phyloP scores from a whole-genome alignment of 2,113 vertebrate species.

The Xenopus borealis region DNA sequence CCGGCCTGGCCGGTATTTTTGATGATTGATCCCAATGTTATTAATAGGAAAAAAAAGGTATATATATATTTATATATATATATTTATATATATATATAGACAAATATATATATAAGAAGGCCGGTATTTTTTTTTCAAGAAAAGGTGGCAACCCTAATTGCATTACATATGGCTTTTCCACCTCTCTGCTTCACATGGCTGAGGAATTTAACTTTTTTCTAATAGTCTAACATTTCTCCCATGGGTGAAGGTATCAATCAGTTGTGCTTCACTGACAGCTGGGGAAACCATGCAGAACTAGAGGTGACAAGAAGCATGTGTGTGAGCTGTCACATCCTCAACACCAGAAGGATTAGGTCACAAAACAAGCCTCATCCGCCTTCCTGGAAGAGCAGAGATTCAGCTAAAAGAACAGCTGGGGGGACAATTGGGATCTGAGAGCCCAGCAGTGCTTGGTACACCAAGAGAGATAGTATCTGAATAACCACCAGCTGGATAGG shows the following conservation, averaged over 20 bases:
- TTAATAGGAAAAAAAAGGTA: too few relatives aligned
- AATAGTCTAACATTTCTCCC: background rate
- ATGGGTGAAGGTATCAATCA: constrained; percentile 22
- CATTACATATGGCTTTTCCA: too few relatives aligned
- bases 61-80: too few relatives aligned
- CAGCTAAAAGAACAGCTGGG: constrained; percentile 36
- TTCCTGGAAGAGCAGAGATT: constrained; percentile 34
- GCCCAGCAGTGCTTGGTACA: constrained; percentile 21
- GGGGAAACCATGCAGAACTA: constrained; percentile 39
- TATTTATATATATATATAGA: too few relatives aligned
- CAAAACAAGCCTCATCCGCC: constrained; percentile 26
- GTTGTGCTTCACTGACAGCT: constrained; percentile 29
- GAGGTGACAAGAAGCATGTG: constrained; percentile 38
- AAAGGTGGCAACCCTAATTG: too few relatives aligned
- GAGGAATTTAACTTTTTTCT: too few relatives aligned
- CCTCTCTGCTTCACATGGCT: too few relatives aligned
- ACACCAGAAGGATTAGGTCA: constrained; percentile 33
- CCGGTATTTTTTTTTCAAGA: too few relatives aligned
- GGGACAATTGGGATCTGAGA: constrained; percentile 23
- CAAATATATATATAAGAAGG: too few relatives aligned
- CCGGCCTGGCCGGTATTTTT: too few relatives aligned
- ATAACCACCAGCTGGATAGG: background rate
- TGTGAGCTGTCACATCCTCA: constrained; percentile 34
- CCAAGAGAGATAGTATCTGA: background rate
- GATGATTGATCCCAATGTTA: too few relatives aligned